These are phyloP conservation scores for Minunthozetes semirufus DNA, from an alignment of 2,888 invertebrate species.

Conservation along the genomic window DNA sequence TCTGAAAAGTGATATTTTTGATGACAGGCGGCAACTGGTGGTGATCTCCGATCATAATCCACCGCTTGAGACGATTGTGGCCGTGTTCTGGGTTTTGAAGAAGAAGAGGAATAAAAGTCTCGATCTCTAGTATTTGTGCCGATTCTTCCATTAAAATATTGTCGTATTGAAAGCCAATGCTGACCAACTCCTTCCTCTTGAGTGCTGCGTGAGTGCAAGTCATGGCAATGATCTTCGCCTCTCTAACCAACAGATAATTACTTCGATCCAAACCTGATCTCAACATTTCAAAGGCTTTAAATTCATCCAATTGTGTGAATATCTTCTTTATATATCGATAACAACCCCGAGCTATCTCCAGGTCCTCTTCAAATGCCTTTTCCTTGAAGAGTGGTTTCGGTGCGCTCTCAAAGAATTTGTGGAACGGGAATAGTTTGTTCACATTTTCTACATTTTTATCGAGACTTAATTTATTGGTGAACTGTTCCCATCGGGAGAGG, in stretches of 20 bases:
- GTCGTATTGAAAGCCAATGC: conserved; percentile 92
- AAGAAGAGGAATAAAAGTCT: conserved; percentile 95
- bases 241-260: conserved; percentile 91
- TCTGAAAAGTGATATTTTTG: conserved; percentile 99
- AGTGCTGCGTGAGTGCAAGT: conserved; percentile 99
- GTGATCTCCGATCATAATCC: conserved; percentile 99
- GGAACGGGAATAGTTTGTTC: conserved; percentile 76
- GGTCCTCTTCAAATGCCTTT: conserved; percentile 66
- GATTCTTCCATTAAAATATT: conserved; percentile 99
- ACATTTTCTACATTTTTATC: conserved; percentile 54
- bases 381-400: conserved; percentile 74
- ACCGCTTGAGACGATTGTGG: conserved; percentile 86
- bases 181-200: conserved; percentile 89
- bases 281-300: conserved; percentile 91
- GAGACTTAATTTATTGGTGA: conserved; percentile 47
- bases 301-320: conserved; percentile 94
- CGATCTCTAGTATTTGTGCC: conserved; percentile 97
- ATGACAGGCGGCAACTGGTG: conserved; percentile 98
- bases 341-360: conserved; percentile 84
- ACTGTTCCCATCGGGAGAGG: conserved; percentile 85
- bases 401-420: conserved; percentile 83
- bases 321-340: conserved; percentile 88
- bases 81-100: conserved; percentile 98
- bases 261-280: conserved; percentile 91
- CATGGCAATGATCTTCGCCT: conserved; percentile 99